Evolutionary conservation across 2,888 invertebrate genomes (phyloP), one percentile per base, ranked within the genome.

Genomic region (Drosophila tripunctata): DNA sequence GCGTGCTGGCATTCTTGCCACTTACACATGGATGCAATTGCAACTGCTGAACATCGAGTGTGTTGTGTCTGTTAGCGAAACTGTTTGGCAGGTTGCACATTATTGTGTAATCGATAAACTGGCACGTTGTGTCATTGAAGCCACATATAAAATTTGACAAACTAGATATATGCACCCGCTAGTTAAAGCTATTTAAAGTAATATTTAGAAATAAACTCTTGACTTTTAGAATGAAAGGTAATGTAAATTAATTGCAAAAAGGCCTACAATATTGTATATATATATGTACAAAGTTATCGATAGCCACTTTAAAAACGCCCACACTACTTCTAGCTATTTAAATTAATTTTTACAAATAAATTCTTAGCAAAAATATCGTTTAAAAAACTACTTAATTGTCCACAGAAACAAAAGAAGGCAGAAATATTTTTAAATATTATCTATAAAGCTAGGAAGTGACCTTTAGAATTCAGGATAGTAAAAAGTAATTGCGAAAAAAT

Each of bases 61-160:
- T 33, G n/a, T n/a, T n/a, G n/a, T n/a, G 45, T 52, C 21, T 33
- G 54, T 58, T 66, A 47, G 62, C 55, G 58, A 67, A 74, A 74
- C 73, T 43, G 67, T 67, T 74, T 76, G 73, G 67, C 74, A 72
- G 73, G 63, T 76, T 74, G 72, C 67, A 47, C 54, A 61, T 43
- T 62, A 43, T 74, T 74, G 77, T 72, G 74, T 67, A 74, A 74
- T 72, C 77, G 73, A 72, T 72, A 72, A 76, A 67, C 63, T 76
- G 62, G 72, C 66, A 61, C 71, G 61, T 55, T 54, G 71, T 75
- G 66, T 70, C 70, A 75, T 73, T 73, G 57, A 74, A 31, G 40
- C 24, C 24, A 41, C 36, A 12, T 17, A 35, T 15, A 38, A 52
- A 33, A 41, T 12, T 12, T 15, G 15, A 8, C 35, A 19, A 30